Base-by-base conservation (phyloP, 1,140 invertebrate species). In the Pinna nobilis region DNA sequence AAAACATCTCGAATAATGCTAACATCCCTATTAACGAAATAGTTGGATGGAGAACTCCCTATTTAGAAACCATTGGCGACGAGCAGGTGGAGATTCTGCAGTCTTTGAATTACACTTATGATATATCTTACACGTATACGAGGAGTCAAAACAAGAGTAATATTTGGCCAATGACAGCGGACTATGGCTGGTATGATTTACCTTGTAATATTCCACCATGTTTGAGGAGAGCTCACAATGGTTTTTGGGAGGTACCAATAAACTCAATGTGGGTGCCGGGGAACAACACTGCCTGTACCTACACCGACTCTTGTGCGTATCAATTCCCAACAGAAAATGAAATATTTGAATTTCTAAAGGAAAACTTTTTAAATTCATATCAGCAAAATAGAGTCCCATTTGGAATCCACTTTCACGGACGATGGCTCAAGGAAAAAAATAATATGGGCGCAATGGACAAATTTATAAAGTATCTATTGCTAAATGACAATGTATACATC, bases 241-340 rank as follows among this genome's bases (percentile, higher is more conserved):
- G 80, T 4, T 75, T 84, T 20, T 86, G 84, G 84, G 76, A 79
- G 49, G 64, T 84, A n/a, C 84, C 84, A 3, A 80, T 86, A 0
- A 80, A 84, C 28, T 72, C 76, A 23, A 66, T 84, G 50, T 82
- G 82, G 77, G 80, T 84, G 51, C 78, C 77, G 30, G 70, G 67
- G 23, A 76, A 82, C 32, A 78, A 79, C 15, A 51, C 81, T 37
- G 69, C 76, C 4, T 83, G 84, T 72, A 73, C 80, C 11, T 83
- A 79, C 69, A 77, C 79, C 2, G 82, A 86, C 67, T 72, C 76
- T 60, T 84, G 84, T 71, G 67, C 57, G 57, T 76, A 83, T 37
- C 70, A 66, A 30, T 81, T 81, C 0, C 55, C 77, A 23, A 74
- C 78, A 37, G 53, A 79, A 35, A 71, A 77, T 11, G 76, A 83